Conservation (phyloP, 2,113 vertebrate genomes). For the Eubucco bourcierii region DNA sequence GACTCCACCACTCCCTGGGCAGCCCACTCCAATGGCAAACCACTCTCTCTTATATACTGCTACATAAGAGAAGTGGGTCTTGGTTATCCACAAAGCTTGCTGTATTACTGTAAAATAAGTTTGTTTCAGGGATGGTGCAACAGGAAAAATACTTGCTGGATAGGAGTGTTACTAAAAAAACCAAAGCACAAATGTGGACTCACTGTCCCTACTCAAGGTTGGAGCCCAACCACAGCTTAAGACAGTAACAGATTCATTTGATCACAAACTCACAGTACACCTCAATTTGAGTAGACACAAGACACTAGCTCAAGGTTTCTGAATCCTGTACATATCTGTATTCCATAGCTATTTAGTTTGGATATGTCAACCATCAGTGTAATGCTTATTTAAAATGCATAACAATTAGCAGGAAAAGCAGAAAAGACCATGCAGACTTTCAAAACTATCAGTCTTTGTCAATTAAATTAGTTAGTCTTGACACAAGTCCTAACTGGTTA, state of each 20-base stretch:
- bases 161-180: not conserved
- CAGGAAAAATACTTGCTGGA: not conserved
- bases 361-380: not conserved
- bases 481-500: constrained; percentile 31
- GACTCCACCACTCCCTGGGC: too few relatives aligned
- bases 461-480: constrained; percentile 47
- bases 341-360: not conserved
- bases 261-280: not conserved
- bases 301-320: not conserved
- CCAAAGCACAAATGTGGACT: not conserved
- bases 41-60: too few relatives aligned
- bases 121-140: not conserved
- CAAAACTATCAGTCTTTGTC: not conserved
- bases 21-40: too few relatives aligned
- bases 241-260: not conserved
- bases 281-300: not conserved
- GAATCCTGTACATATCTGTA: not conserved
- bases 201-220: not conserved
- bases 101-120: not conserved
- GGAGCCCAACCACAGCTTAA: not conserved
- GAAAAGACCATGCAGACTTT: constrained; percentile 11
- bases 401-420: not conserved
- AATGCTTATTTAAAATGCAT: not conserved
- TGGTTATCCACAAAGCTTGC: not conserved
- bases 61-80: not conserved